phyloP scores from a whole-genome alignment of 1,140 invertebrate genomes.

The Anastrepha obliqua region DNA sequence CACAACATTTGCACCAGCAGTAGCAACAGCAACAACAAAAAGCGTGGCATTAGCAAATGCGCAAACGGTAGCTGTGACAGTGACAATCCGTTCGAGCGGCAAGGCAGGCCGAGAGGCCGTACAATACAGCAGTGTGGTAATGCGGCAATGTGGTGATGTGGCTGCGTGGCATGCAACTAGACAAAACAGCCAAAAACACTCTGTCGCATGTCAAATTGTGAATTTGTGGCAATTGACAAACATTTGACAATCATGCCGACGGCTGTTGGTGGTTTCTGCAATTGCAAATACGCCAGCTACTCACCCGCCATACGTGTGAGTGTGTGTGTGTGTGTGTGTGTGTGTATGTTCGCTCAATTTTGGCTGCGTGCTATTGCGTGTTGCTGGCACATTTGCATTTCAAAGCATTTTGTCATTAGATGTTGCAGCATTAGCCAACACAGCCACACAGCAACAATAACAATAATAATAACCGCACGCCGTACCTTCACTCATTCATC shows the following conservation, averaged over 20 bases:
- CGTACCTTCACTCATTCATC: neutral
- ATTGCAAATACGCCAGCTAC: neutral
- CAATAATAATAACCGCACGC: neutral
- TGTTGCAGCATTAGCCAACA: constrained; percentile 27
- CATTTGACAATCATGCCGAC: constrained; percentile 61
- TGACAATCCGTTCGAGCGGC: constrained; percentile 16
- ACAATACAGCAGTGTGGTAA: neutral
- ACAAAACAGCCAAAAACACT: constrained; percentile 54
- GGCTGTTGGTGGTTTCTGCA: constrained; percentile 33
- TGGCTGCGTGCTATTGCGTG: constrained; percentile 56
- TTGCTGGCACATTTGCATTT: constrained; percentile 58
- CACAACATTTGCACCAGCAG: neutral
- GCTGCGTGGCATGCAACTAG: constrained; percentile 53
- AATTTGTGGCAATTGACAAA: constrained; percentile 63
- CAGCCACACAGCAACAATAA: neutral
- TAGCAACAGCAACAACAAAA: neutral
- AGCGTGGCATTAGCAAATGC: neutral
- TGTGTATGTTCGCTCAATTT: neutral
- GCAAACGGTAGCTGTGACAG: constrained; percentile 48
- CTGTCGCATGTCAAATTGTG: constrained; percentile 72
- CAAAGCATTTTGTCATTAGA: constrained; percentile 60
- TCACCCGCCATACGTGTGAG: neutral
- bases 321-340: neutral
- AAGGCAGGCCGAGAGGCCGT: neutral
- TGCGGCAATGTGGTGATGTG: constrained; percentile 37